These are phyloP conservation scores for Sinocyclocheilus rhinocerous DNA, from an alignment of 2,113 vertebrate species.

Conservation along the genomic window DNA sequence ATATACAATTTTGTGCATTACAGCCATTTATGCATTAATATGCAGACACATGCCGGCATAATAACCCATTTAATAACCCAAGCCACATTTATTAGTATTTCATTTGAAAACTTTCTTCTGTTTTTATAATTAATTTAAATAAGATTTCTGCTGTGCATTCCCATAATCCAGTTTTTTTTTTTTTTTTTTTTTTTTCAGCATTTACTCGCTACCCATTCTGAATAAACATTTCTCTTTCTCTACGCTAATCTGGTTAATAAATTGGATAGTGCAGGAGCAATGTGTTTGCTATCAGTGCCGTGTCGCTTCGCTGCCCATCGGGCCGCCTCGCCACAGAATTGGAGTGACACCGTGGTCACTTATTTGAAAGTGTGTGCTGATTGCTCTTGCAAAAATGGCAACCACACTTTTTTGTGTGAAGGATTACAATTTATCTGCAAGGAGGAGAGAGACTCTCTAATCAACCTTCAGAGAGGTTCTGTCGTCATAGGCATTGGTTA, in stretches of 20 bases:
- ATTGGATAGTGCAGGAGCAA: conserved; percentile 48
- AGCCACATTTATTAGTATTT: conserved; percentile 14
- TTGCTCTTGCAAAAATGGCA: conserved; percentile 54
- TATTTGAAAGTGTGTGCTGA: conserved; percentile 63
- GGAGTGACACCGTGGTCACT: conserved; percentile 67
- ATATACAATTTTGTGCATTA: conserved; percentile 25
- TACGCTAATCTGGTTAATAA: conserved; percentile 64
- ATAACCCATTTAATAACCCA: conserved; percentile 38
- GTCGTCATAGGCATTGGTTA: conserved; percentile 23
- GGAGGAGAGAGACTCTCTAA: conserved; percentile 40
- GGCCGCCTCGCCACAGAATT: conserved; percentile 49
- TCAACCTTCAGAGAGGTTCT: conserved; percentile 46
- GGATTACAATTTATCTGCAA: conserved; percentile 51
- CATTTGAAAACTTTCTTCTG: neutral
- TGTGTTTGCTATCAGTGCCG: conserved; percentile 42
- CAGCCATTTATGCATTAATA: conserved; percentile 48
- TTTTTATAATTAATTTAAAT: conserved; percentile 71
- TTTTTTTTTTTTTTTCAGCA: conserved; percentile 63
- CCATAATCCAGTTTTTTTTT: conserved; percentile 65
- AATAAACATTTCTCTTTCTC: conserved; percentile 73
- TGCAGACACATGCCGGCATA: conserved; percentile 44
- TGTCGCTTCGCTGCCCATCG: conserved; percentile 41
- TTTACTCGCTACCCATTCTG: conserved; percentile 71
- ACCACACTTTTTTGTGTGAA: conserved; percentile 39
- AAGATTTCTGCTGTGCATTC: conserved; percentile 44